Evolutionary conservation across 92 coral and sea anemone species (phyloP).

Genomic region (Phenganax subtilis): DNA sequence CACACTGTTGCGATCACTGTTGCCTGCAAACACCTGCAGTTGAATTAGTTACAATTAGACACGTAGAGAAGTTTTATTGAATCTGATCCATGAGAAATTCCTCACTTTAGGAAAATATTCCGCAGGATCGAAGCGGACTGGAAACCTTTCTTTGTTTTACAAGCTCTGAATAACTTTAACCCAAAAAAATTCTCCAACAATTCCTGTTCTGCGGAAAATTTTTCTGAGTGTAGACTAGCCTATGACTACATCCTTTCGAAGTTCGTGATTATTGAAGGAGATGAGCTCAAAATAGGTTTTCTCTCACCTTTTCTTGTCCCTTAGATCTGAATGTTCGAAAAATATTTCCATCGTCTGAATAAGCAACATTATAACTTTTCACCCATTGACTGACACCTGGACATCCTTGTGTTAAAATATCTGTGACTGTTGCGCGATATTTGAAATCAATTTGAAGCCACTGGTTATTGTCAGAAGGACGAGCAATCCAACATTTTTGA

Average conservation of each 20-base stretch:
- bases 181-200: no score
- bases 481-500: neutral
- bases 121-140: no score
- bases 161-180: no score
- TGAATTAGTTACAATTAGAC: neutral
- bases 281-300: no score
- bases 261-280: no score
- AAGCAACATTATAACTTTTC: constrained; percentile 12
- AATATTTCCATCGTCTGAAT: constrained; percentile 15
- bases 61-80: neutral
- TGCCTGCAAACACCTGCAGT: constrained; percentile 20
- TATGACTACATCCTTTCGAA: no score
- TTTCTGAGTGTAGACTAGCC: no score
- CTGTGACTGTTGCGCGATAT: constrained; percentile 24
- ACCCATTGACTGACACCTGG: constrained; percentile 5
- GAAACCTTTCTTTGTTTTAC: no score
- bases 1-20: constrained; percentile 7
- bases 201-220: no score
- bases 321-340: constrained; percentile 4
- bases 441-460: constrained; percentile 38
- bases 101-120: neutral
- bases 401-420: constrained; percentile 32
- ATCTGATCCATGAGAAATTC: neutral
- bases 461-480: neutral
- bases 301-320: neutral